A percentile compares a stretch with the other conserved stretches of the same genome.
Evolutionary conservation across 2,888 invertebrate species (phyloP).

Genomic region (Ferrisia virgata): DNA sequence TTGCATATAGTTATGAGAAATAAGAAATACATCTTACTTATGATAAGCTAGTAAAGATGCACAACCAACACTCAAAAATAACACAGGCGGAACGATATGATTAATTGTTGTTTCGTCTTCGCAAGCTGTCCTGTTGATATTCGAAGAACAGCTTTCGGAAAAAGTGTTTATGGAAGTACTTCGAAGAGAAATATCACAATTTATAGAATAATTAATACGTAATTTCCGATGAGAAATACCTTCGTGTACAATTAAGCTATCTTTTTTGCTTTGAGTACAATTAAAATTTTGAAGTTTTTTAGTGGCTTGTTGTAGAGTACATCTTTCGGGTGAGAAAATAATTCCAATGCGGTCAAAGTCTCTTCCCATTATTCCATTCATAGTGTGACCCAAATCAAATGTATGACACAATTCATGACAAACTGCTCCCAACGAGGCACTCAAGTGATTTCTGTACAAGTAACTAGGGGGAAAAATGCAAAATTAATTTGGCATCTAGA

Average conservation of each 20-base stretch:
- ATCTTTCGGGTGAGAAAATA: slow-evolving; percentile 58
- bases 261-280: neutral
- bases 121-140: neutral
- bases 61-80: slow-evolving; percentile 62
- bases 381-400: slow-evolving; percentile 88
- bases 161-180: neutral
- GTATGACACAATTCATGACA: slow-evolving; percentile 93
- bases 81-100: slow-evolving; percentile 48
- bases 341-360: slow-evolving; percentile 81
- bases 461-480: slow-evolving; percentile 53
- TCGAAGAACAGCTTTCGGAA: neutral
- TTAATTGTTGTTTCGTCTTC: neutral
- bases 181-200: neutral
- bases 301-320: neutral
- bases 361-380: slow-evolving; percentile 87
- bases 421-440: slow-evolving; percentile 85
- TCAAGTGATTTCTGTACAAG: slow-evolving; percentile 63
- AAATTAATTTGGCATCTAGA: neutral
- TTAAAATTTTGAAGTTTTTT: neutral
- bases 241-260: slow-evolving; percentile 23
- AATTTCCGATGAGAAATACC: neutral
- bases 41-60: slow-evolving; percentile 65
- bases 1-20: no score
- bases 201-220: slow-evolving; percentile 34
- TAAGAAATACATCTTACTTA: no score